These are phyloP conservation scores for Epinephelus malabaricus DNA, from an alignment of 2,797 vertebrate species.

Conservation along the genomic window DNA sequence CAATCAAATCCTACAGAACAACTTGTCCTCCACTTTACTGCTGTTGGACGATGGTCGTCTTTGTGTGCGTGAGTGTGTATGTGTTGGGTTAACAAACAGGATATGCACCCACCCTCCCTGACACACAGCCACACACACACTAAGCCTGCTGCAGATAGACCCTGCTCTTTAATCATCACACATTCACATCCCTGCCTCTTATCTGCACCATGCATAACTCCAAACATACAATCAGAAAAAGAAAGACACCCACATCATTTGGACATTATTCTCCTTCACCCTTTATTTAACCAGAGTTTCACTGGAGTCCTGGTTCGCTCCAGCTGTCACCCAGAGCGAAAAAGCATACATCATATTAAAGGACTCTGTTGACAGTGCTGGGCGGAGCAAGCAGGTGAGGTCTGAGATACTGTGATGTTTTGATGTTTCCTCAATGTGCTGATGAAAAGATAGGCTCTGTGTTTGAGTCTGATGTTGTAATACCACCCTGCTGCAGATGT, in stretches of 20 bases:
- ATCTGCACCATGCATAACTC: slow-evolving; percentile 65
- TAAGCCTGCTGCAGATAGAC: slow-evolving; percentile 60
- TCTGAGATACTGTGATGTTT: slow-evolving; percentile 69
- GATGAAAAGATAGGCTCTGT: slow-evolving; percentile 73
- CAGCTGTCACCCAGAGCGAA: slow-evolving; percentile 46
- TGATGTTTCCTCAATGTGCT: slow-evolving; percentile 66
- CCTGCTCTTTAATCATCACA: slow-evolving; percentile 81
- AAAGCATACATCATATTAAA: slow-evolving; percentile 20
- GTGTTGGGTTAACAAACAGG: slow-evolving; percentile 25
- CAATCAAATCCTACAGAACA: background rate
- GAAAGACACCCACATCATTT: slow-evolving; percentile 57
- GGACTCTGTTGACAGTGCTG: slow-evolving; percentile 53
- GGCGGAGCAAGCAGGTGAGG: slow-evolving; percentile 68
- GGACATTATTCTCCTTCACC: slow-evolving; percentile 40
- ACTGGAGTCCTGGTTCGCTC: slow-evolving; percentile 14
- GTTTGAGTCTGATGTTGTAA: slow-evolving; percentile 65
- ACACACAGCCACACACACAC: slow-evolving; percentile 44
- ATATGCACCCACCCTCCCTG: background rate
- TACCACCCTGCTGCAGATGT: slow-evolving; percentile 67
- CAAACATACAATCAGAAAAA: slow-evolving; percentile 54
- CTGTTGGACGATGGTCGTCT: background rate
- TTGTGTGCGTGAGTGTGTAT: slow-evolving; percentile 5
- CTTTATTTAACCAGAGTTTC: slow-evolving; percentile 7
- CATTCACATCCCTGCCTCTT: slow-evolving; percentile 76
- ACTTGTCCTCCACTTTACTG: background rate